These are phyloP conservation scores for Sarcophaga variegata DNA, from an alignment of 2,888 invertebrate species.

Conservation along the genomic window DNA sequence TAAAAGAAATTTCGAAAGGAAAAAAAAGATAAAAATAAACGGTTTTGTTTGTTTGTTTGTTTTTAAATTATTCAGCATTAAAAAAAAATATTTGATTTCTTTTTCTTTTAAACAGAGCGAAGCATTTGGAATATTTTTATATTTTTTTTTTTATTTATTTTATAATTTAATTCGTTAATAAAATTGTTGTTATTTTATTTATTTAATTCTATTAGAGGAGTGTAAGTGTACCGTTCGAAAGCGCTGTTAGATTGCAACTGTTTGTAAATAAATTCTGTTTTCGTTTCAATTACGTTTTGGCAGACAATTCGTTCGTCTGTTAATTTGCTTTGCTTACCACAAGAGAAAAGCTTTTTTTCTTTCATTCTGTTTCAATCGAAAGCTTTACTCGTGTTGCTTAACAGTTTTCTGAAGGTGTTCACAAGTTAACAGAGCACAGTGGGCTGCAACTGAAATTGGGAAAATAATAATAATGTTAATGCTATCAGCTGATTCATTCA, in stretches of 20 bases:
- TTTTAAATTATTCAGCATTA: background rate
- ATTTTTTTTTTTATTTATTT: conserved; percentile 47
- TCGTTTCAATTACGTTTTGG: conserved; percentile 54
- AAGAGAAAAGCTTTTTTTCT: conserved; percentile 40
- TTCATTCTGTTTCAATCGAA: background rate
- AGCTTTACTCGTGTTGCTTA: conserved; percentile 30
- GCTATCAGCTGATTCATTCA: too few species aligned
- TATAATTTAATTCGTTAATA: conserved; percentile 20
- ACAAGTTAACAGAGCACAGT: conserved; percentile 18
- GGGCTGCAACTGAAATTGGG: background rate
- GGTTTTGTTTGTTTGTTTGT: conserved; percentile 23
- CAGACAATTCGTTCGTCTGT: conserved; percentile 33
- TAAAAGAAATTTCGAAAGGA: background rate
- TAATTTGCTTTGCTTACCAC: background rate
- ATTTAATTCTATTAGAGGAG: conserved; percentile 12
- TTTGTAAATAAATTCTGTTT: conserved; percentile 59
- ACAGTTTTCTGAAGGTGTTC: conserved; percentile 56
- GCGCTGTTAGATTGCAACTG: conserved; percentile 72
- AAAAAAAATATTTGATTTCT: conserved; percentile 37
- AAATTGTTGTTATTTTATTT: conserved; percentile 9
- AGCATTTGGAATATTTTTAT: conserved; percentile 43
- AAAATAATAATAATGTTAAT: too few species aligned
- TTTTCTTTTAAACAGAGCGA: conserved; percentile 58
- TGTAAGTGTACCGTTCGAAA: conserved; percentile 67
- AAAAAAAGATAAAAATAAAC: background rate